A percentile compares a stretch with the other conserved stretches of the same genome.
Evolutionary conservation across 2,113 vertebrate genomes (phyloP).

Genomic region (Platysternon megacephalum): DNA sequence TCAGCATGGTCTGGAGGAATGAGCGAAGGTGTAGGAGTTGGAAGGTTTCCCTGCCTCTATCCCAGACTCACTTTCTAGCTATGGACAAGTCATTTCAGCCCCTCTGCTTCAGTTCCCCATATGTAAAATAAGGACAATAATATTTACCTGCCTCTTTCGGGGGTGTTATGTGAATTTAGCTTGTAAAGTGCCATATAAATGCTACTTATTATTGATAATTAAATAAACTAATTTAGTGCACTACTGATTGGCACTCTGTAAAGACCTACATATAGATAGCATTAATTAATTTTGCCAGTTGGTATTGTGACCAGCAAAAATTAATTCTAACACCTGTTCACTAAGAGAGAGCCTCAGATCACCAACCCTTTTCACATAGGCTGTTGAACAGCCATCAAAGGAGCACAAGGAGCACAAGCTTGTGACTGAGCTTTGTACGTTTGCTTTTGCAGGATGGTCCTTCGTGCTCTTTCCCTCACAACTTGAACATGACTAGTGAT

Average conservation of each 20-base stretch:
- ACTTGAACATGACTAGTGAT: neutral
- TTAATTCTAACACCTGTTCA: neutral
- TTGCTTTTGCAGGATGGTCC: neutral
- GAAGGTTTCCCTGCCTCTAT: neutral
- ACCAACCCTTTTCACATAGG: neutral
- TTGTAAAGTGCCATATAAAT: neutral
- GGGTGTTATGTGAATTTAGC: neutral
- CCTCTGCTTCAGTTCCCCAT: neutral
- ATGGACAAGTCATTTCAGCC: neutral
- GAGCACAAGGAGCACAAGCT: neutral
- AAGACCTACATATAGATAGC: neutral
- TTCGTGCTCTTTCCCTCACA: neutral
- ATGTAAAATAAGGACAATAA: neutral
- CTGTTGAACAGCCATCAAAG: neutral
- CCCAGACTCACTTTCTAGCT: neutral
- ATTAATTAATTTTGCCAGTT: neutral
- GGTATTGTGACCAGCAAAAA: too few species aligned
- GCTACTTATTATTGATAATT: neutral
- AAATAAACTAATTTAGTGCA: neutral
- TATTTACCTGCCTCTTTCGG: neutral
- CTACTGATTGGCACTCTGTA: neutral
- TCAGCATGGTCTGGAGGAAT: neutral
- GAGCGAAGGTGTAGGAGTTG: neutral
- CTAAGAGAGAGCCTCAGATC: neutral
- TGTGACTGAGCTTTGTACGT: neutral